These are phyloP conservation scores for Strix aluco DNA, from an alignment of 2,113 vertebrate genomes.

Conservation along the genomic window DNA sequence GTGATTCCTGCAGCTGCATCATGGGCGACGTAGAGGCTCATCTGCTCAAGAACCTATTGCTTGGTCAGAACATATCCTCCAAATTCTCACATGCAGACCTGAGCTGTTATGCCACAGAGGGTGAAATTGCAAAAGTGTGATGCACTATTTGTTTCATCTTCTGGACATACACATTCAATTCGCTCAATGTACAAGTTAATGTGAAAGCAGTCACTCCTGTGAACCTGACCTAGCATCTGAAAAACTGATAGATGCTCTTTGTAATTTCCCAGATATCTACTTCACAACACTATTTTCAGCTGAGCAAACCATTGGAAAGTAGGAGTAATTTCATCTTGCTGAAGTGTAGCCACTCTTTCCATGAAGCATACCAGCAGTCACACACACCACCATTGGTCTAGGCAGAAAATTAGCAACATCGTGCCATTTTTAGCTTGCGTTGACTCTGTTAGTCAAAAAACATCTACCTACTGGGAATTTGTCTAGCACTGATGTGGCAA, in stretches of 20 bases:
- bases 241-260: background rate
- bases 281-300: background rate
- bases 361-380: background rate
- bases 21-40: fast-evolving
- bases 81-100: fast-evolving
- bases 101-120: fast-evolving
- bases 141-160: background rate
- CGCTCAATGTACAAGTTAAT: background rate
- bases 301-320: background rate
- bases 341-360: background rate
- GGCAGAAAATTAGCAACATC: background rate
- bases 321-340: background rate
- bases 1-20: background rate
- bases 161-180: background rate
- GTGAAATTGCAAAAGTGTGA: fast-evolving
- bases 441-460: background rate
- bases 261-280: background rate
- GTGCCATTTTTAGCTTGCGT: background rate
- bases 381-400: background rate
- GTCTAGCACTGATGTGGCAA: background rate
- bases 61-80: background rate
- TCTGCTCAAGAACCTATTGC: background rate
- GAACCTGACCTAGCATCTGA: background rate
- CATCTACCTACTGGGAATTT: background rate
- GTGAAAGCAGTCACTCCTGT: background rate